Evolutionary conservation across 2,888 invertebrate species (phyloP).

Genomic region (Alcis repandata): DNA sequence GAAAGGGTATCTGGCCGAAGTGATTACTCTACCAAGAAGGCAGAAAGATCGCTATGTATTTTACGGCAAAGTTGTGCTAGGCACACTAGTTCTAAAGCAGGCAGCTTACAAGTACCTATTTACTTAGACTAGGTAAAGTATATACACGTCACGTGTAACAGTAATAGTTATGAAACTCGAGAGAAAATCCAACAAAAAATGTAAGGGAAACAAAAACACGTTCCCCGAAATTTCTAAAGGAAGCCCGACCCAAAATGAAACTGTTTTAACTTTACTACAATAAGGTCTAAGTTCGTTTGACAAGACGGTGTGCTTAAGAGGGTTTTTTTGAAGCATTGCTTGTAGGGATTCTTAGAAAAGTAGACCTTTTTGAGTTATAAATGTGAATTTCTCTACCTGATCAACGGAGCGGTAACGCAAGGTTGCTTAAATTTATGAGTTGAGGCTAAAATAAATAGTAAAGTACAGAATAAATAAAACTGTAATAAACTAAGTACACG

Average conservation of each 20-base stretch:
- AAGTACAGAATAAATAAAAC: no score
- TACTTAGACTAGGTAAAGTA: no score
- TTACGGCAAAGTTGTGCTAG: no score
- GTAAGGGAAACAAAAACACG: conserved; percentile 1
- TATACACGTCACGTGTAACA: background rate
- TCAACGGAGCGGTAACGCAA: background rate
- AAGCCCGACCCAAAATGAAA: background rate
- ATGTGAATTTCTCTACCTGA: conserved; percentile 3
- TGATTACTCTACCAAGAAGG: background rate
- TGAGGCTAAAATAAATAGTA: no score
- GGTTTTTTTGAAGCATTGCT: background rate
- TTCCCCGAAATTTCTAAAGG: background rate
- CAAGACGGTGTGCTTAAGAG: background rate
- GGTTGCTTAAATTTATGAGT: background rate
- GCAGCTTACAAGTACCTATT: no score
- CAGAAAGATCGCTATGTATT: background rate
- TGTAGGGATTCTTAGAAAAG: conserved; percentile 10
- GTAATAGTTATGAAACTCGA: background rate
- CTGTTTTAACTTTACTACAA: background rate
- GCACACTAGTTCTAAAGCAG: no score
- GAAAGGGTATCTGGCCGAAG: background rate
- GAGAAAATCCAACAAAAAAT: conserved; percentile 2
- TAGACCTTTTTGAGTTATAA: conserved; percentile 14
- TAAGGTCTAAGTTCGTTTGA: background rate
- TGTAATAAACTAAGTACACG: no score